Conservation (phyloP, 2,113 vertebrate genomes). For the Carassius auratus region DNA sequence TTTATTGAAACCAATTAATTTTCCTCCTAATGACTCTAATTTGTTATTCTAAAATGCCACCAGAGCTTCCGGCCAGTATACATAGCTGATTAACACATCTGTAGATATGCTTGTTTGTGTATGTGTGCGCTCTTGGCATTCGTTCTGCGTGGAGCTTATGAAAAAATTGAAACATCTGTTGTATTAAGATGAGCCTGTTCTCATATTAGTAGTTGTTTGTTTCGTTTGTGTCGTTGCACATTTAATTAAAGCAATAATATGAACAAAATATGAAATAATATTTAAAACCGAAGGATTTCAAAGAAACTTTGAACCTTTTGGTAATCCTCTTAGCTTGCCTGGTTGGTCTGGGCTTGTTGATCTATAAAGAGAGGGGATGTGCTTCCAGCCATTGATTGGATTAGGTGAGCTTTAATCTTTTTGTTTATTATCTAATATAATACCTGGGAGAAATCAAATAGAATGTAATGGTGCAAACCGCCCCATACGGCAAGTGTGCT, state of each 20-base stretch:
- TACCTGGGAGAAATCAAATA: conserved; percentile 65
- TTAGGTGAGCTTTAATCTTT: conserved; percentile 68
- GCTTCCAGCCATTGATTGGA: conserved; percentile 67
- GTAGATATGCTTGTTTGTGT: not conserved
- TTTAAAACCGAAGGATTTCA: conserved; percentile 79
- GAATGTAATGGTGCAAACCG: conserved; percentile 55
- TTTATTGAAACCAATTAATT: conserved; percentile 46
- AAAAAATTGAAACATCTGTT: conserved; percentile 45
- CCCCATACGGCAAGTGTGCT: conserved; percentile 27
- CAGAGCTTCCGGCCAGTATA: not conserved
- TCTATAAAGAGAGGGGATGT: conserved; percentile 64
- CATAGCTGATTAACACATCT: conserved; percentile 31
- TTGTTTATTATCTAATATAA: conserved; percentile 68
- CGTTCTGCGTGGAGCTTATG: conserved; percentile 40
- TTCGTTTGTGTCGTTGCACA: conserved; percentile 34
- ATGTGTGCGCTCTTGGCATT: conserved; percentile 6
- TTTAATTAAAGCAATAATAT: conserved; percentile 77
- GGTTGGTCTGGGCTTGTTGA: conserved; percentile 64
- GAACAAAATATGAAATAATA: conserved; percentile 74
- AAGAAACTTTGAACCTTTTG: conserved; percentile 79
- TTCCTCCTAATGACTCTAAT: conserved; percentile 42
- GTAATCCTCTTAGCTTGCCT: conserved; percentile 76
- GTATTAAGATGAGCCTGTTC: conserved; percentile 26
- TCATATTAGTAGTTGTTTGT: conserved; percentile 41
- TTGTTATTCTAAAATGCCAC: conserved; percentile 26